Evolutionary conservation across 1,140 invertebrate species (phyloP).

Genomic region (Bombus turneri): DNA sequence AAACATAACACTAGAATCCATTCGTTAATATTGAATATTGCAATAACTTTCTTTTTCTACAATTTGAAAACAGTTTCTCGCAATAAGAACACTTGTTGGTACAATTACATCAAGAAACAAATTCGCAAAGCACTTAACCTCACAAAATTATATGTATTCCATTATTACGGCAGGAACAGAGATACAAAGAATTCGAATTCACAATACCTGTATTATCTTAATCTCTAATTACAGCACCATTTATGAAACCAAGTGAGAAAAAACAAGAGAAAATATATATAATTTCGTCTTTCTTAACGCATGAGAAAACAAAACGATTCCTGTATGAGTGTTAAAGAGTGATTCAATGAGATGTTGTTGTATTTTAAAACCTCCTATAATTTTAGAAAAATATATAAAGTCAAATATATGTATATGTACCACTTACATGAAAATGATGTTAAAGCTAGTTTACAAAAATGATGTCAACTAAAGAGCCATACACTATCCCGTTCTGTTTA

Average conservation of each 20-base stretch:
- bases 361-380: conserved; percentile 8
- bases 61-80: neutral
- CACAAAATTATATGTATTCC: neutral
- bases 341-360: conserved; percentile 2
- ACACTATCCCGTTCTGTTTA: neutral
- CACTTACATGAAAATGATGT: conserved; percentile 17
- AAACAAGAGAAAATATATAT: neutral
- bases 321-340: conserved; percentile 2
- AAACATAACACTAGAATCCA: neutral
- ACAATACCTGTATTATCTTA: neutral
- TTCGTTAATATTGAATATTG: neutral
- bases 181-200: conserved; percentile 9
- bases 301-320: neutral
- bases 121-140: neutral
- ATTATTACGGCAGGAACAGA: neutral
- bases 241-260: neutral
- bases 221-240: conserved; percentile 23
- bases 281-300: neutral
- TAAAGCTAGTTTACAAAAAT: conserved; percentile 22
- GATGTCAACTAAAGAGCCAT: neutral
- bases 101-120: neutral
- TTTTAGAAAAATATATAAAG: conserved; percentile 30
- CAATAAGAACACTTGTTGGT: neutral
- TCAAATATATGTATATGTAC: neutral
- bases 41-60: neutral